These are phyloP conservation scores for Enoplosus armatus DNA, from an alignment of 2,797 vertebrate genomes.

Conservation along the genomic window DNA sequence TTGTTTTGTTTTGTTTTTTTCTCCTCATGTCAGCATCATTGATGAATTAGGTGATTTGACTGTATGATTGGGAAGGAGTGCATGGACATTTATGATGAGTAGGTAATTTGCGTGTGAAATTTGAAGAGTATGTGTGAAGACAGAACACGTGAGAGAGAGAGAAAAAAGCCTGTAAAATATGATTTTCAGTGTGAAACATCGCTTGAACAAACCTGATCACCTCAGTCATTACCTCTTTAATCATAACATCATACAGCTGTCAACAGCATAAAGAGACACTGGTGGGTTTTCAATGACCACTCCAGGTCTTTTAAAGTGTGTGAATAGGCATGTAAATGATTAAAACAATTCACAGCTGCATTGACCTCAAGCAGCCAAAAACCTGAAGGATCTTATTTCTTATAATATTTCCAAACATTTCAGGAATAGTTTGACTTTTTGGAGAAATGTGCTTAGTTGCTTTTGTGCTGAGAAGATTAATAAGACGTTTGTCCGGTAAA, in stretches of 20 bases:
- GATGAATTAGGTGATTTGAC: slow-evolving; percentile 9
- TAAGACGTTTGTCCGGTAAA: neutral
- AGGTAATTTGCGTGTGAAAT: neutral
- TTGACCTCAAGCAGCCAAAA: slow-evolving; percentile 37
- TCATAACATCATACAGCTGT: slow-evolving; percentile 16
- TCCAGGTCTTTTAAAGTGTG: slow-evolving; percentile 11
- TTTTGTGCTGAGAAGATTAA: neutral
- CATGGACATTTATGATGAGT: slow-evolving; percentile 3
- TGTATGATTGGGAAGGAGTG: slow-evolving; percentile 5
- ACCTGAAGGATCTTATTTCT: neutral
- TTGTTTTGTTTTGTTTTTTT: slow-evolving; percentile 14
- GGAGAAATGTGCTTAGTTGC: neutral
- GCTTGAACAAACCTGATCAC: slow-evolving; percentile 4
- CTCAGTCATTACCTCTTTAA: slow-evolving; percentile 29
- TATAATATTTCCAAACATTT: slow-evolving; percentile 14
- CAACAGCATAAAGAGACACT: slow-evolving; percentile 25
- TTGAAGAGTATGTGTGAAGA: neutral
- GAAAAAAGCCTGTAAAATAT: slow-evolving; percentile 1
- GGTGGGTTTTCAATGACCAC: slow-evolving; percentile 4
- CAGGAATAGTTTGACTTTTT: slow-evolving; percentile 1
- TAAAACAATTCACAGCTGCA: slow-evolving; percentile 26
- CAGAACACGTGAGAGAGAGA: neutral
- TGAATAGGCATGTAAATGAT: slow-evolving; percentile 23
- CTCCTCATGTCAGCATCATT: slow-evolving; percentile 11
- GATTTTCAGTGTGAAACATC: slow-evolving; percentile 11